Evolutionary conservation across 2,113 vertebrate genomes (phyloP).

Genomic region (Carassius auratus): DNA sequence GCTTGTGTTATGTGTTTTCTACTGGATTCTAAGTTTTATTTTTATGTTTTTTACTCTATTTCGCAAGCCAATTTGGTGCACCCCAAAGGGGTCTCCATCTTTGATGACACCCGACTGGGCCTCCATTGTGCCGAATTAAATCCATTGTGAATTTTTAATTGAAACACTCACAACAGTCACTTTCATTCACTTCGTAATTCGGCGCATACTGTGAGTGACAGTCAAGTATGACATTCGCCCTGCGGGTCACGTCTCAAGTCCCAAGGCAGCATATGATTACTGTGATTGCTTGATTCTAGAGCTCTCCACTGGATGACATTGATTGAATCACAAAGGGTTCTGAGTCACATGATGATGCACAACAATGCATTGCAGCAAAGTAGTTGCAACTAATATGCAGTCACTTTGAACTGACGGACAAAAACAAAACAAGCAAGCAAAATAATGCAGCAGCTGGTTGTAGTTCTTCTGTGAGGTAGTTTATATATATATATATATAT

Average conservation of each 20-base stretch:
- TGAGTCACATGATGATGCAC: conserved; percentile 16
- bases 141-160: not conserved
- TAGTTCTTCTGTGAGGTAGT: not conserved
- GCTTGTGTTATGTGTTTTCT: not conserved
- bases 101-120: conserved; percentile 14
- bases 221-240: conserved; percentile 27
- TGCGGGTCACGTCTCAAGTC: conserved; percentile 7
- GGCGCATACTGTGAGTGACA: conserved; percentile 30
- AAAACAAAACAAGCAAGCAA: too few relatives aligned
- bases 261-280: conserved; percentile 28
- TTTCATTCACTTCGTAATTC: conserved; percentile 5
- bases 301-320: conserved; percentile 25
- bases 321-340: conserved; percentile 33
- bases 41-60: not conserved
- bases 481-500: too few relatives aligned
- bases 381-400: not conserved
- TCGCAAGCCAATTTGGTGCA: not conserved
- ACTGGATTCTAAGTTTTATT: not conserved
- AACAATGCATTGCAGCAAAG: conserved; percentile 1
- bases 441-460: not conserved
- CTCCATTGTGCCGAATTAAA: conserved; percentile 22
- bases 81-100: not conserved
- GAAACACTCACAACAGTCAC: not conserved
- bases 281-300: conserved; percentile 33
- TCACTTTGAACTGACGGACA: not conserved